Percentiles rank a stretch among this genome's conserved stretches.
These are phyloP conservation scores for Laterallus jamaicensis DNA, from an alignment of 2,113 vertebrate genomes.

Conservation along the genomic window DNA sequence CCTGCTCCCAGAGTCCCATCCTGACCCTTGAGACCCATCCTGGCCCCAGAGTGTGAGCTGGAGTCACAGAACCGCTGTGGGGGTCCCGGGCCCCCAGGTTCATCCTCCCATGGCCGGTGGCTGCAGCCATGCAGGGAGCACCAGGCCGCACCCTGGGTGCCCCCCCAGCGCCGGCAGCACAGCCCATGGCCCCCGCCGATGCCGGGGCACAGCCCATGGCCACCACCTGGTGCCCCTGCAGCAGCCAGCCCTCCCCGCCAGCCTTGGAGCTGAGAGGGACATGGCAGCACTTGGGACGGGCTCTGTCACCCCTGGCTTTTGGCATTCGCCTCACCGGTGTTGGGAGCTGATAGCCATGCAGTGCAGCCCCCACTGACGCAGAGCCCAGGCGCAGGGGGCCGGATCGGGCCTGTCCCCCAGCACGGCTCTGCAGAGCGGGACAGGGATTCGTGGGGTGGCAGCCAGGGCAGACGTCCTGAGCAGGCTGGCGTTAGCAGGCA, in stretches of 20 bases:
- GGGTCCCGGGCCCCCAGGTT: background rate
- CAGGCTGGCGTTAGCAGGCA: background rate
- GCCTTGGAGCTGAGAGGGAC: background rate
- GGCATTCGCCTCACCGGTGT: background rate
- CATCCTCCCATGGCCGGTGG: accelerated
- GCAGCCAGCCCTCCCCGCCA: accelerated
- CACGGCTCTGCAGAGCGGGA: background rate
- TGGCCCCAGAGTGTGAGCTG: accelerated
- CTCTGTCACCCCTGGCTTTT: accelerated
- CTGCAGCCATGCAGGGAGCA: accelerated
- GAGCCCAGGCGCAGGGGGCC: no score
- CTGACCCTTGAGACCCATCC: background rate
- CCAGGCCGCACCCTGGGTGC: background rate
- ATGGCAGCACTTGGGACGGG: background rate
- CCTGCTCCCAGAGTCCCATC: accelerated
- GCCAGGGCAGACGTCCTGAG: accelerated
- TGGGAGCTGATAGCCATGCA: accelerated
- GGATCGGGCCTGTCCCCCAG: background rate
- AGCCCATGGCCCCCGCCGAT: accelerated
- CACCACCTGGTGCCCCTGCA: accelerated
- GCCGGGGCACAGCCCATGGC: accelerated
- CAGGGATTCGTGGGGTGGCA: background rate
- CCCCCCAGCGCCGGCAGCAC: background rate
- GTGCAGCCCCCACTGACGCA: background rate
- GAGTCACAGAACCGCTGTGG: accelerated